phyloP scores from a whole-genome alignment of 2,888 invertebrate species.

The Anoplius nigerrimus region DNA sequence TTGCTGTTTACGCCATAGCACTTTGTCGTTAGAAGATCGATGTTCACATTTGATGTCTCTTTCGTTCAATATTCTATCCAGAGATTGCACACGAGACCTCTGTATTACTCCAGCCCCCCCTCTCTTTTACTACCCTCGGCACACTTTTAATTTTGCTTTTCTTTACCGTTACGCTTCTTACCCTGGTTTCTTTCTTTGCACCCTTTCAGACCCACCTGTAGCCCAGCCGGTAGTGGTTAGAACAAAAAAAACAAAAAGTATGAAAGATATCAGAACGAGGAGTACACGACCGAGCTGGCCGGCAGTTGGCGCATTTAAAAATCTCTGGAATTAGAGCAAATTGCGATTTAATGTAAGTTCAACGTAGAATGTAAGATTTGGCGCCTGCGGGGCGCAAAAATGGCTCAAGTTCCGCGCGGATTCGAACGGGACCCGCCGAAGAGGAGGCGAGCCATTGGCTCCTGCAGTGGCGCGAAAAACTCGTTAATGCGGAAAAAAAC shows the following conservation, averaged over 20 bases:
- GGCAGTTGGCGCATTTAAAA: slow-evolving; percentile 50
- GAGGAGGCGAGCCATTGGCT: too few species aligned
- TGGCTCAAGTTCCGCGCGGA: too few species aligned
- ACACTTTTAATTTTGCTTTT: slow-evolving; percentile 51
- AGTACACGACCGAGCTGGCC: slow-evolving; percentile 37
- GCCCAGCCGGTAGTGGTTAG: slow-evolving; percentile 40
- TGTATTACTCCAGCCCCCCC: too few species aligned
- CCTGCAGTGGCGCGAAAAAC: too few species aligned
- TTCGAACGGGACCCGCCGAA: too few species aligned
- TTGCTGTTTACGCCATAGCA: slow-evolving; percentile 31
- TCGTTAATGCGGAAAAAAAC: too few species aligned
- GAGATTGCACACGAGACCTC: not conserved
- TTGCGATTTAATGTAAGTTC: not conserved
- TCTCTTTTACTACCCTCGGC: slow-evolving; percentile 42
- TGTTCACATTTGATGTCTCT: not conserved
- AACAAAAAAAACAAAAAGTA: slow-evolving; percentile 17
- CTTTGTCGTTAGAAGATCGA: slow-evolving; percentile 1
- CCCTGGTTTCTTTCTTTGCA: slow-evolving; percentile 67
- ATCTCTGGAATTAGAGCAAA: slow-evolving; percentile 27
- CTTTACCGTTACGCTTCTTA: slow-evolving; percentile 50
- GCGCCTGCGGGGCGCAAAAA: not conserved
- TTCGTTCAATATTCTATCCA: not conserved
- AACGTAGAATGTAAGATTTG: not conserved
- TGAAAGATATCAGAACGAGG: slow-evolving; percentile 20
- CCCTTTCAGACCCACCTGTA: slow-evolving; percentile 73